These are phyloP conservation scores for Ariolimax columbianus DNA, from an alignment of 2,888 invertebrate genomes.

Conservation along the genomic window DNA sequence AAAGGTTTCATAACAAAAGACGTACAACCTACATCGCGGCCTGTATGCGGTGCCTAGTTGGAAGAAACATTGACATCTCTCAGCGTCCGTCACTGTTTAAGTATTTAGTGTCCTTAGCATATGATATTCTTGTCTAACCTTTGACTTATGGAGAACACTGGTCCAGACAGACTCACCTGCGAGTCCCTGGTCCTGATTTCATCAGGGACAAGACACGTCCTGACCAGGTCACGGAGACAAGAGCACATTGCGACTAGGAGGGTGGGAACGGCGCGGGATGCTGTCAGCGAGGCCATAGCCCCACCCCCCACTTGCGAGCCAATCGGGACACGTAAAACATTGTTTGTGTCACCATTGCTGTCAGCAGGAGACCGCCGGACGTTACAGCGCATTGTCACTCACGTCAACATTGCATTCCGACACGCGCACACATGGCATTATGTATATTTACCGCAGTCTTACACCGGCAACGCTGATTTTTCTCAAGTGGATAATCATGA, in stretches of 20 bases:
- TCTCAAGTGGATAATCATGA: too few relatives aligned
- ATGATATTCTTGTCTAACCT: too few relatives aligned
- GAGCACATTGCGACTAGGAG: slow-evolving; percentile 32
- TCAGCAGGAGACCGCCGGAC: background rate
- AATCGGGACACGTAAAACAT: slow-evolving; percentile 30
- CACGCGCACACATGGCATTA: background rate
- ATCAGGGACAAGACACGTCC: slow-evolving; percentile 39
- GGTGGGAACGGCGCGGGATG: background rate
- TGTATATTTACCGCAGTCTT: background rate
- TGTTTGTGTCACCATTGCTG: background rate
- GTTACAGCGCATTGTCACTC: slow-evolving; percentile 33
- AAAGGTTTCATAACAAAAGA: too few relatives aligned
- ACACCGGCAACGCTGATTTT: too few relatives aligned
- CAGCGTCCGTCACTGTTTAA: too few relatives aligned
- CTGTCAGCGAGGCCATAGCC: slow-evolving; percentile 36
- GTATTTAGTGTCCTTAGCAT: too few relatives aligned
- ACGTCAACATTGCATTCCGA: background rate
- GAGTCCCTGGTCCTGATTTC: slow-evolving; percentile 22
- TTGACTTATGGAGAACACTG: too few relatives aligned
- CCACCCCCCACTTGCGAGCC: slow-evolving; percentile 44
- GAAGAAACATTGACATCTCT: too few relatives aligned
- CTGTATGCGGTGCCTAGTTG: too few relatives aligned
- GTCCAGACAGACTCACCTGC: slow-evolving; percentile 11
- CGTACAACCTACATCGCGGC: too few relatives aligned
- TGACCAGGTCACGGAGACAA: slow-evolving; percentile 36